Evolutionary conservation across 2,113 vertebrate species (phyloP).

Genomic region (Archocentrus centrarchus): DNA sequence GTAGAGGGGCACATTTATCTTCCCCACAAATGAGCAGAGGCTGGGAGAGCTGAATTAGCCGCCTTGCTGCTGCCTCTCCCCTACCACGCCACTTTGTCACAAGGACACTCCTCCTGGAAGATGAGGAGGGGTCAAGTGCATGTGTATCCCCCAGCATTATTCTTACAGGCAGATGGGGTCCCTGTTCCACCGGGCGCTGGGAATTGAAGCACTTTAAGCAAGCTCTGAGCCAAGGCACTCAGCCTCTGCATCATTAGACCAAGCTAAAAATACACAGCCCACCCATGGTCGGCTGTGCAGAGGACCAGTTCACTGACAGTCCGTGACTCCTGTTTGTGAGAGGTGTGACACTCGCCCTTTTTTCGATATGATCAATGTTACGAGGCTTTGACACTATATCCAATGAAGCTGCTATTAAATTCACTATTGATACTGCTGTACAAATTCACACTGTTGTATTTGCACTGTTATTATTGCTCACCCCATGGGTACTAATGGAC

Average conservation of each 20-base stretch:
- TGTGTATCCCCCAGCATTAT: slow-evolving; percentile 49
- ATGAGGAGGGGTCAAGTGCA: slow-evolving; percentile 73
- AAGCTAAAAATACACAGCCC: slow-evolving; percentile 73
- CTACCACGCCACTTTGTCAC: slow-evolving; percentile 63
- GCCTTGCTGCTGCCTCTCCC: slow-evolving; percentile 44
- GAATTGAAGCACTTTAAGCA: slow-evolving; percentile 55
- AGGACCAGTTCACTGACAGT: slow-evolving; percentile 37
- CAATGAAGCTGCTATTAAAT: slow-evolving; percentile 3
- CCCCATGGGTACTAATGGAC: slow-evolving; percentile 17
- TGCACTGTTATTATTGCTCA: slow-evolving; percentile 19
- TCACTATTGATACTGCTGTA: slow-evolving; percentile 10
- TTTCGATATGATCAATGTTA: background rate
- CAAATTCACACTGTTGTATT: slow-evolving; percentile 12
- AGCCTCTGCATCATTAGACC: slow-evolving; percentile 67
- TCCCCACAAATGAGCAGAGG: slow-evolving; percentile 62
- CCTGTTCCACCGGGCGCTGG: slow-evolving; percentile 32
- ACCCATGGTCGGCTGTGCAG: slow-evolving; percentile 43
- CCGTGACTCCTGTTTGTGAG: slow-evolving; percentile 22
- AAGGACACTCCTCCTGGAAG: slow-evolving; percentile 64
- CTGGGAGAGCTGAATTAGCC: slow-evolving; percentile 59
- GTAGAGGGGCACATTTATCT: slow-evolving; percentile 56
- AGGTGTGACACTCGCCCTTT: slow-evolving; percentile 2
- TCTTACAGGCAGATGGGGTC: slow-evolving; percentile 48
- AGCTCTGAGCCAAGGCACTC: slow-evolving; percentile 47
- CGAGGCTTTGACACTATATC: background rate